Percentiles rank a stretch among this genome's conserved stretches.
Evolutionary conservation across 1,140 invertebrate genomes (phyloP).

Genomic region (Conopomorpha cramerella): DNA sequence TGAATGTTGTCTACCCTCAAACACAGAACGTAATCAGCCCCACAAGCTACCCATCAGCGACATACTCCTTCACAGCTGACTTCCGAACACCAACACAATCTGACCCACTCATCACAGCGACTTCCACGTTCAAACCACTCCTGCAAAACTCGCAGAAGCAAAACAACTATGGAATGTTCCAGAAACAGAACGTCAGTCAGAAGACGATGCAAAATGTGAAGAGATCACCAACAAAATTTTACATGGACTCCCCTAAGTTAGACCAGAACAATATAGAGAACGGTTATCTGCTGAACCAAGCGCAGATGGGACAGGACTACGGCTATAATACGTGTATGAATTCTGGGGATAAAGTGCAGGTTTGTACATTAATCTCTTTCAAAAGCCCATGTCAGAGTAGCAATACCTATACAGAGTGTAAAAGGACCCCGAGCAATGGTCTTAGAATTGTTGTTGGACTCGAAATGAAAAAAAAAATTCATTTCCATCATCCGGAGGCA

Average conservation of each 20-base stretch:
- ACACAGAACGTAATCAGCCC: conserved; percentile 64
- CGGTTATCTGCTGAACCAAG: conserved; percentile 29
- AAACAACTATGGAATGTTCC: conserved; percentile 33
- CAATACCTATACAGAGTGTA: no score
- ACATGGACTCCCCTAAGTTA: conserved; percentile 28
- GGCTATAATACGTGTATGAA: conserved; percentile 36
- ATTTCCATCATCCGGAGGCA: no score
- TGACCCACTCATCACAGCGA: conserved; percentile 50
- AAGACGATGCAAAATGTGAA: conserved; percentile 28
- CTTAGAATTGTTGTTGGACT: no score
- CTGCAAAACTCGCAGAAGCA: conserved; percentile 41
- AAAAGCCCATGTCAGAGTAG: no score
- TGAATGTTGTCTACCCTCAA: conserved; percentile 65
- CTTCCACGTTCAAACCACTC: conserved; percentile 52
- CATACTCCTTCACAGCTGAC: conserved; percentile 80
- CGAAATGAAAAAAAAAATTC: no score
- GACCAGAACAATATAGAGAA: conserved; percentile 27
- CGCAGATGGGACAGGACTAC: conserved; percentile 42
- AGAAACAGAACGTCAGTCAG: conserved; percentile 32
- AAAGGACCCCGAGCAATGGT: no score
- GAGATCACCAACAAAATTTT: conserved; percentile 33
- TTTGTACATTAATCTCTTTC: no score
- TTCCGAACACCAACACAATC: conserved; percentile 66
- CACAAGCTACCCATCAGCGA: conserved; percentile 66
- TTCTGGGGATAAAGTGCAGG: conserved; percentile 38